Conservation (phyloP, 2,113 vertebrate species). For the Peromyscus polionotus region DNA sequence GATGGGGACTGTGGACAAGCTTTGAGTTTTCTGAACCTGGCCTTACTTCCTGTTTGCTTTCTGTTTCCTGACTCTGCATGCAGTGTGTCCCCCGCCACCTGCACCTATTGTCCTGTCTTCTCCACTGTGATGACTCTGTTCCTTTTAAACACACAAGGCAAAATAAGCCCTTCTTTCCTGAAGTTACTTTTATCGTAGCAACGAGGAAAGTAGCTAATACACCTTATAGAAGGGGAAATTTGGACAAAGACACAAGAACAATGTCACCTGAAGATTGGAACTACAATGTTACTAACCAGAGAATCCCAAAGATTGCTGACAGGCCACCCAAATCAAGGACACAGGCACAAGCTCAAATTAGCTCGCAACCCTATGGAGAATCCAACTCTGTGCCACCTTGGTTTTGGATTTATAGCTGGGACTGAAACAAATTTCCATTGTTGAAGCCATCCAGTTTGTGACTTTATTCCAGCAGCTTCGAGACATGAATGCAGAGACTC, state of each 20-base stretch:
- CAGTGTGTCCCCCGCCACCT: too few species aligned
- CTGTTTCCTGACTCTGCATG: not conserved
- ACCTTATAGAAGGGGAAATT: not conserved
- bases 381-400: not conserved
- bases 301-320: not conserved
- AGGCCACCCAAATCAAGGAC: not conserved
- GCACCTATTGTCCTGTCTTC: not conserved
- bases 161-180: not conserved
- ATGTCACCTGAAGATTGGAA: not conserved
- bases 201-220: not conserved
- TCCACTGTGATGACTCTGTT: not conserved
- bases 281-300: not conserved
- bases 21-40: not conserved
- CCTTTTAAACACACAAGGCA: not conserved
- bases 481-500: not conserved
- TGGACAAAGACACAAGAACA: not conserved
- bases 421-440: not conserved
- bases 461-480: not conserved
- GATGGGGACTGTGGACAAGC: not conserved
- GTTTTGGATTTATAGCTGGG: not conserved
- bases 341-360: not conserved
- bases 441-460: not conserved
- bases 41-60: not conserved
- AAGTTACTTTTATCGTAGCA: not conserved
- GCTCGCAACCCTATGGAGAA: not conserved